Evolutionary conservation across 2,797 vertebrate species (phyloP).

Genomic region (Lutjanus campechanus): DNA sequence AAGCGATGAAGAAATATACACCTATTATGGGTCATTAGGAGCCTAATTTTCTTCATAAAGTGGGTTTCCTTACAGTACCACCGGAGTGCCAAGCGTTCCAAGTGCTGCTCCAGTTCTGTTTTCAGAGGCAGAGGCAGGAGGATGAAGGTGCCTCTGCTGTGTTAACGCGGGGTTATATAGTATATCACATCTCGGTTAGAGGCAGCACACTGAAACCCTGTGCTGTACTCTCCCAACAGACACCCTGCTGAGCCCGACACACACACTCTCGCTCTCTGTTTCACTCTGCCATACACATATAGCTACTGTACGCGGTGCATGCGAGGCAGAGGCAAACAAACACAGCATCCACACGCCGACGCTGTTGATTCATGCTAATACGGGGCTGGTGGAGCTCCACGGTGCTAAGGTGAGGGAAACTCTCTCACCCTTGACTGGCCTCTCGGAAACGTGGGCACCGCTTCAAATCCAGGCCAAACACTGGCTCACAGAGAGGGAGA

Average conservation of each 20-base stretch:
- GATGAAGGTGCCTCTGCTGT: conserved; percentile 26
- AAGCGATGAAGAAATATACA: conserved; percentile 58
- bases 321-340: conserved; percentile 61
- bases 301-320: conserved; percentile 49
- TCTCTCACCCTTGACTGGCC: conserved; percentile 72
- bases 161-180: conserved; percentile 18
- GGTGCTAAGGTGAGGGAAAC: conserved; percentile 65
- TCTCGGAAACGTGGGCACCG: conserved; percentile 62
- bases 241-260: conserved; percentile 42
- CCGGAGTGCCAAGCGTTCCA: conserved; percentile 25
- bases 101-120: conserved; percentile 46
- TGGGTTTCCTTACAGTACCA: conserved; percentile 55
- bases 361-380: conserved; percentile 73
- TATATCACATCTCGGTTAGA: conserved; percentile 32
- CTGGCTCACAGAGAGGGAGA: conserved; percentile 40
- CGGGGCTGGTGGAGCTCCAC: conserved; percentile 16
- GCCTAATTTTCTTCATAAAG: conserved; percentile 60
- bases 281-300: conserved; percentile 12
- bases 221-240: conserved; percentile 34
- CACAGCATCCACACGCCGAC: conserved; percentile 44
- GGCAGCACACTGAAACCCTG: conserved; percentile 60
- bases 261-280: not conserved
- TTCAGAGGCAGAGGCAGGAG: conserved; percentile 28
- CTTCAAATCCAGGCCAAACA: conserved; percentile 55
- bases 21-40: conserved; percentile 68